Conservation (phyloP, 2,888 invertebrate genomes). For the Chymomyza fuscimana region DNA sequence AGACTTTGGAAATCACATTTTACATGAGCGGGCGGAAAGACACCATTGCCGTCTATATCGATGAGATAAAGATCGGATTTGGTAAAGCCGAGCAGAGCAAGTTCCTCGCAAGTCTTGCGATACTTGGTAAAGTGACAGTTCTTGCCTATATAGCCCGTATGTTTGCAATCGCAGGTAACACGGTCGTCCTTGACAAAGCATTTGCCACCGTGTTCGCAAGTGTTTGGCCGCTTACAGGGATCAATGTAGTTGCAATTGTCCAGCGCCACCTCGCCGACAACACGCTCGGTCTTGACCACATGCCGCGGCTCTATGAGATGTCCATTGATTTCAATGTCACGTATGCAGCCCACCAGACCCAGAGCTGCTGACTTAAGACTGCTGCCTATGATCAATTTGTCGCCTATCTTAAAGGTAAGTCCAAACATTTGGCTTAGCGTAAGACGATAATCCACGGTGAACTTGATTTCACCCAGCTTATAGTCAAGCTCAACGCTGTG, state of each 20-base stretch:
- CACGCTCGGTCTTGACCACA: constrained; percentile 89
- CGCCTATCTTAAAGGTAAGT: constrained; percentile 85
- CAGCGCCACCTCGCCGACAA: constrained; percentile 92
- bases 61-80: constrained; percentile 95
- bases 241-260: constrained; percentile 95
- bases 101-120: constrained; percentile 94
- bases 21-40: constrained; percentile 94
- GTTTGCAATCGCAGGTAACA: constrained; percentile 93
- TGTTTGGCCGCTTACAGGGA: constrained; percentile 92
- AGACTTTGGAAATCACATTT: constrained; percentile 94
- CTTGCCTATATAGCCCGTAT: constrained; percentile 94
- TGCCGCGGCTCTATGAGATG: constrained; percentile 89
- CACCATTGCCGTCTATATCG: constrained; percentile 96
- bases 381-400: constrained; percentile 89
- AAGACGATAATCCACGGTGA: constrained; percentile 88
- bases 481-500: constrained; percentile 90
- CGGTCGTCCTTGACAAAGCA: constrained; percentile 94
- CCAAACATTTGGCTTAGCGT: constrained; percentile 86
- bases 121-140: constrained; percentile 97
- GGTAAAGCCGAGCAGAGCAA: constrained; percentile 92
- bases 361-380: constrained; percentile 86
- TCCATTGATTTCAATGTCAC: constrained; percentile 92
- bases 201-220: constrained; percentile 94
- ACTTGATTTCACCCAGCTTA: constrained; percentile 85
- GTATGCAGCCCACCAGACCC: constrained; percentile 95